Percentiles rank a stretch among this genome's conserved stretches.
These are phyloP conservation scores for Ostrea denselamellosa DNA, from an alignment of 1,140 invertebrate genomes.

Conservation along the genomic window DNA sequence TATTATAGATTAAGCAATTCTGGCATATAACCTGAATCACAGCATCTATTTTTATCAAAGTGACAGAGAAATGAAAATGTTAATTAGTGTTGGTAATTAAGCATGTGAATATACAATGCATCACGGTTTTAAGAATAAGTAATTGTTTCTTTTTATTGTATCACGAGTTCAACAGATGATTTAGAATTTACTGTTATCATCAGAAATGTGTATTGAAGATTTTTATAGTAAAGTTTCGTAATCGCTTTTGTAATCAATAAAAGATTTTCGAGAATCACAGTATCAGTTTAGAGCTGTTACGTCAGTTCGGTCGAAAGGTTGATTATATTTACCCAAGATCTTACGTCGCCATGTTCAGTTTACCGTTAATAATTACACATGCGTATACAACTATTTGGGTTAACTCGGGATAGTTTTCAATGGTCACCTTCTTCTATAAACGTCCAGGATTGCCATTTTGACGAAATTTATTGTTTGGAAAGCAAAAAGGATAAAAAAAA, in stretches of 20 bases:
- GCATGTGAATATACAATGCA: constrained; percentile 21
- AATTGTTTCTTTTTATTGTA: neutral
- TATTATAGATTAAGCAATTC: neutral
- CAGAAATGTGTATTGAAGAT: neutral
- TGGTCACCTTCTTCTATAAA: neutral
- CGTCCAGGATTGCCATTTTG: neutral
- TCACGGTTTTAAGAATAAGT: neutral
- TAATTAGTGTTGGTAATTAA: neutral
- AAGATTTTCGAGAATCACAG: neutral
- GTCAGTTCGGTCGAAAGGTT: neutral
- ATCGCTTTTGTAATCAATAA: constrained; percentile 5
- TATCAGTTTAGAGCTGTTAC: neutral
- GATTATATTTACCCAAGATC: neutral
- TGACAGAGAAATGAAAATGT: constrained; percentile 6
- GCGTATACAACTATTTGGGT: neutral
- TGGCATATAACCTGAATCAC: neutral
- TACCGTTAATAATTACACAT: neutral
- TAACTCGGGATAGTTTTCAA: neutral
- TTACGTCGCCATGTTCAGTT: neutral
- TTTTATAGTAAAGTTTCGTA: neutral
- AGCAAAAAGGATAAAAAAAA: neutral
- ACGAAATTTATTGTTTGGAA: neutral
- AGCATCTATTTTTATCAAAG: neutral
- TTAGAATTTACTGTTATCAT: neutral
- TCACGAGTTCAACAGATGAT: neutral